Percentiles rank a stretch among this genome's conserved stretches.
Conservation (phyloP, 2,888 invertebrate species). For the Anthrax anthrax region DNA sequence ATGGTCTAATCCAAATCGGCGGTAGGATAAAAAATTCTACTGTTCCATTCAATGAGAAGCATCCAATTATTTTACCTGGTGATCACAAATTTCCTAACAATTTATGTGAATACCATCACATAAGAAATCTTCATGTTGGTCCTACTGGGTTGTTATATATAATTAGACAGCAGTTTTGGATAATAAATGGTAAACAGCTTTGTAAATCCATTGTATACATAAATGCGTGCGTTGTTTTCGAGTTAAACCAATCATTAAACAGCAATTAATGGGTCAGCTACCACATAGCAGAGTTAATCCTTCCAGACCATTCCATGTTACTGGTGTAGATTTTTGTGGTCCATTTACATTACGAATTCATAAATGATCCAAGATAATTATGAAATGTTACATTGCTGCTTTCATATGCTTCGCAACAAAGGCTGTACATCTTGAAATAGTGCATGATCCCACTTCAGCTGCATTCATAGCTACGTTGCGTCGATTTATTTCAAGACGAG, state of each 20-base stretch:
- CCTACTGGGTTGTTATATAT: not conserved
- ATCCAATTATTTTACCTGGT: constrained; percentile 6
- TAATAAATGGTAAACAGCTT: not conserved
- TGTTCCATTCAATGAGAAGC: constrained; percentile 4
- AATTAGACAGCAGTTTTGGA: constrained; percentile 1
- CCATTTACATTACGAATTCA: not conserved
- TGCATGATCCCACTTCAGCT: constrained; percentile 3
- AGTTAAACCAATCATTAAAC: not conserved
- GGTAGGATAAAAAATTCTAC: constrained; percentile 3
- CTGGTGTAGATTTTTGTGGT: constrained; percentile 4
- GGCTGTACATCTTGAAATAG: constrained; percentile 2
- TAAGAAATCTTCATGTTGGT: constrained; percentile 2
- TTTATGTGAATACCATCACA: constrained; percentile 1
- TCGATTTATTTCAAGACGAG: constrained; percentile 8
- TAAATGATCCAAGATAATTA: too few species aligned
- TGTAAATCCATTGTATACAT: not conserved
- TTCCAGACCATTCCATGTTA: constrained; percentile 1
- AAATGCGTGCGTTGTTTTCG: not conserved
- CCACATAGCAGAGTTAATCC: constrained; percentile 4
- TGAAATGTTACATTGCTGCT: not conserved
- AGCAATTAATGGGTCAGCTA: constrained; percentile 6
- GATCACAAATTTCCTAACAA: constrained; percentile 3
- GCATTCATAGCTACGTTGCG: constrained; percentile 7
- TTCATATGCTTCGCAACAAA: constrained; percentile 4
- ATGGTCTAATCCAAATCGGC: constrained; percentile 3